Percentiles rank a stretch among this genome's conserved stretches.
Conservation (phyloP, 2,888 invertebrate genomes). For the Incurvaria masculella region DNA sequence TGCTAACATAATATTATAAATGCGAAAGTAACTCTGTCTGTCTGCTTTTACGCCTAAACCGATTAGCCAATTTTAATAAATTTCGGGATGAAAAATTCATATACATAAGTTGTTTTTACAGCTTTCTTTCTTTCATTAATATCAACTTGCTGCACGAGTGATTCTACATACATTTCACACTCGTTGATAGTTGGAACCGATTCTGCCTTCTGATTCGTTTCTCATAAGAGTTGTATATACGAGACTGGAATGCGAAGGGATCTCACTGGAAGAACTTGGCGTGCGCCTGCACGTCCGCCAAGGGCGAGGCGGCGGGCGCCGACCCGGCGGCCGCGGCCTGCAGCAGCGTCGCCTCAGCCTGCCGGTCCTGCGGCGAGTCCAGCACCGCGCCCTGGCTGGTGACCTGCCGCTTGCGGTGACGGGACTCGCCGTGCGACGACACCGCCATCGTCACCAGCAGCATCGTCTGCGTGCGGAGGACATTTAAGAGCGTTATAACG, state of each 20-base stretch:
- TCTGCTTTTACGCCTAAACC: too few relatives aligned
- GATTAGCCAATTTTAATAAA: too few relatives aligned
- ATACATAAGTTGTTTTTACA: too few relatives aligned
- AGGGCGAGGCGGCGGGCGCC: neutral
- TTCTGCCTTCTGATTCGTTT: neutral
- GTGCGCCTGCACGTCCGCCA: conserved; percentile 37
- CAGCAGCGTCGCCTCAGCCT: conserved; percentile 13
- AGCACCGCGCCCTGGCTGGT: conserved; percentile 11
- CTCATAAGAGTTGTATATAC: neutral
- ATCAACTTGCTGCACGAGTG: too few relatives aligned
- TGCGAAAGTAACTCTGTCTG: too few relatives aligned
- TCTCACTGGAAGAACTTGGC: conserved; percentile 55
- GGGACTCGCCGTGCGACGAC: conserved; percentile 2
- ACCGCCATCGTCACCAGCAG: neutral
- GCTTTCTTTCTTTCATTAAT: too few relatives aligned
- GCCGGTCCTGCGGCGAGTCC: conserved; percentile 11
- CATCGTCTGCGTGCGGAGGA: too few relatives aligned
- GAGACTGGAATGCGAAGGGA: conserved; percentile 4
- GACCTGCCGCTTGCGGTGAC: conserved; percentile 12
- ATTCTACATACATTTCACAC: neutral
- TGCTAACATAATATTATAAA: too few relatives aligned
- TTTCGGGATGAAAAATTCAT: too few relatives aligned
- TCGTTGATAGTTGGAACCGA: neutral
- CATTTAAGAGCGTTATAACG: too few relatives aligned
- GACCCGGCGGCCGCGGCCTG: neutral